A percentile compares a stretch with the other conserved stretches of the same genome.
These are phyloP conservation scores for Aradus depressus DNA, from an alignment of 2,888 invertebrate genomes.

Conservation along the genomic window DNA sequence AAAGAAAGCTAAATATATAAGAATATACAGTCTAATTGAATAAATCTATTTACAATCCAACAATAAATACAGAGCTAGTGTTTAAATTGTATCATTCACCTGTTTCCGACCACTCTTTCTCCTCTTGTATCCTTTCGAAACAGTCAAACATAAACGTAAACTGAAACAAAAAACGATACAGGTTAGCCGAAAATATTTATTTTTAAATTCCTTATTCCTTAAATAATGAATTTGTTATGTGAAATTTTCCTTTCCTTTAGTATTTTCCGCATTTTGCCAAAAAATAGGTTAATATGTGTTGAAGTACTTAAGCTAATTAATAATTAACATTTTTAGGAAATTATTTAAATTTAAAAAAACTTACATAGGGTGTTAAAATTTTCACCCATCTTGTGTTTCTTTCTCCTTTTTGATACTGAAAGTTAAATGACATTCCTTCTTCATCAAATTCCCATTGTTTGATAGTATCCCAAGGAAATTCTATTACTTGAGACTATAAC, in stretches of 20 bases:
- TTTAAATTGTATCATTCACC: constrained; percentile 66
- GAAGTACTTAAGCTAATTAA: constrained; percentile 20
- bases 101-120: constrained; percentile 71
- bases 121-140: constrained; percentile 90
- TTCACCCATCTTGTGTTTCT: constrained; percentile 74
- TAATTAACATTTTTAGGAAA: no score
- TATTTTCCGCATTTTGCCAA: no score
- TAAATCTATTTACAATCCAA: no score
- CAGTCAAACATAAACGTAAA: constrained; percentile 85
- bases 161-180: constrained; percentile 42
- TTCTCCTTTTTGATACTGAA: constrained; percentile 72
- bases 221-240: not conserved
- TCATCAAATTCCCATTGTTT: constrained; percentile 82
- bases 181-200: no score
- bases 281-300: not conserved
- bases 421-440: constrained; percentile 80
- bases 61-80: no score
- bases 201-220: not conserved
- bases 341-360: no score
- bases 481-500: constrained; percentile 56
- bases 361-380: constrained; percentile 80
- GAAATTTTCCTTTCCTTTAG: no score
- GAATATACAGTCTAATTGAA: no score
- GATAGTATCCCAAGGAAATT: constrained; percentile 73
- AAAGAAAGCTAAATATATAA: no score